Evolutionary conservation across 2,113 vertebrate genomes (phyloP).

Genomic region (cattle (Bos taurus)): ARS-UCD2.0 NC_037342.1:20430501-20431000

Average conservation of each 20-base stretch:
- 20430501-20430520: background rate
- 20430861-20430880: background rate
- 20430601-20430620: background rate
- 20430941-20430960: too few species aligned
- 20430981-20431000: background rate
- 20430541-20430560: background rate
- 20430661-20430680: background rate
- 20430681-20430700: too few species aligned
- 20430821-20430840: background rate
- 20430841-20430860: background rate
- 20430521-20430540: constrained; percentile 13
- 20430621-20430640: background rate
- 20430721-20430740: background rate
- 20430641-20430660: background rate
- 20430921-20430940: too few species aligned
- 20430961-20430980: background rate
- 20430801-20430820: background rate
- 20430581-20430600: background rate
- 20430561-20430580: background rate
- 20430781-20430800: background rate
- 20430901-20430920: too few species aligned
- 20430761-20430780: background rate
- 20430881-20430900: background rate
- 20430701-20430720: background rate
- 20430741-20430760: background rate